Base-by-base conservation (phyloP, 2,797 vertebrate genomes). In the Bryconaethiops microstoma region DNA sequence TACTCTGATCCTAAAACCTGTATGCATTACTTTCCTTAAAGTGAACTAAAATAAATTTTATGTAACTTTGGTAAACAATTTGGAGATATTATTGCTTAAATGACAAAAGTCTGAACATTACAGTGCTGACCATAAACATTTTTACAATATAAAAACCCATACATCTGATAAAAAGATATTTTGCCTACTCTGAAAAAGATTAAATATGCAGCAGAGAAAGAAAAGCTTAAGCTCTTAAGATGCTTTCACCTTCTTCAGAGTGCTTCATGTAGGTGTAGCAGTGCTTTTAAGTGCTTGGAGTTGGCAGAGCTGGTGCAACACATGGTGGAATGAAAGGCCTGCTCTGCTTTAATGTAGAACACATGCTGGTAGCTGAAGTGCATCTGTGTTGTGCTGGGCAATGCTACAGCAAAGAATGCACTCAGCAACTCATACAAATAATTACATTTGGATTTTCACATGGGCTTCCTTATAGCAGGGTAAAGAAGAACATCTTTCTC, bases 311-410 rank as follows among this genome's bases (percentile, higher is more conserved):
- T 59, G 9, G 25, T 60, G 25, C 52, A 71, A 39, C 64, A 60
- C 72, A 60, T 60, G 73, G 52, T 80, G 80, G 48, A 76, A 54
- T 62, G 17, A 21, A 54, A 74, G 69, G 23, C 29, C 54, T 67
- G 9, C 39, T 74, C 19, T 14, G n/a, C 25, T 42, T 4, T 83
- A 76, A 85, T 64, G 72, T 40, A 75, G 55, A 85, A 80, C 82
- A 85, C 68, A 69, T 85, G 48, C 42, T 21, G 25, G 45, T 76
- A 48, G 39, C 54, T 16, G 7, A 52, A 25, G 50, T 48, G 25
- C 45, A 71, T 29, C 45, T 70, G n/a, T 4, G n/a, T 23, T 71
- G 39, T 59, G 19, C n/a, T 55, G 35, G 60, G 39, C 76, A 21
- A 19, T 6, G 35, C 21, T 13, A 69, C 60, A 65, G 71, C 35